Evolutionary conservation across 2,113 vertebrate species (phyloP).

Genomic region (Mirza zaza): DNA sequence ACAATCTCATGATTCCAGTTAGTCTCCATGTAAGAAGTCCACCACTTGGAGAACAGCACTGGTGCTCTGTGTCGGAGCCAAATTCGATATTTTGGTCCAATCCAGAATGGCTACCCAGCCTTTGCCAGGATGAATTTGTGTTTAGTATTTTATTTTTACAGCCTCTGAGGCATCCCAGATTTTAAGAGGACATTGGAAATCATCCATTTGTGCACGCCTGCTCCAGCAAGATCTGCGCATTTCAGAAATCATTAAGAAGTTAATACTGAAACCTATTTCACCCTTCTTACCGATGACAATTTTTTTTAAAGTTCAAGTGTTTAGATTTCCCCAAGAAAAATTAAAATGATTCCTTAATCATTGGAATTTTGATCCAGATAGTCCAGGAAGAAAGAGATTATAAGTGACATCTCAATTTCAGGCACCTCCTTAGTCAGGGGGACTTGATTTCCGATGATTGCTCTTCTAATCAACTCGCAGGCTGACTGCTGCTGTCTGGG

Average conservation of each 20-base stretch:
- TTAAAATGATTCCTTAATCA: conserved; percentile 35
- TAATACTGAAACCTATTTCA: conserved; percentile 37
- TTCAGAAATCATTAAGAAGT: conserved; percentile 59
- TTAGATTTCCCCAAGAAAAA: conserved; percentile 51
- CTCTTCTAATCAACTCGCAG: conserved; percentile 7
- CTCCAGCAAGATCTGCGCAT: conserved; percentile 59
- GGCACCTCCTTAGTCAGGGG: conserved; percentile 44
- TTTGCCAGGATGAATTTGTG: conserved; percentile 54
- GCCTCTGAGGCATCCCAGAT: conserved; percentile 45
- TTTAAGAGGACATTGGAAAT: conserved; percentile 68
- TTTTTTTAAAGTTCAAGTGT: not conserved
- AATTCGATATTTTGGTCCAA: conserved; percentile 61
- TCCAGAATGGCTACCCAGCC: conserved; percentile 23
- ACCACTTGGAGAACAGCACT: conserved; percentile 19
- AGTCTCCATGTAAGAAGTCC: conserved; percentile 60
- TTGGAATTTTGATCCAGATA: conserved; percentile 52
- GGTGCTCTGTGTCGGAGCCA: conserved; percentile 58
- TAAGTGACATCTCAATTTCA: conserved; percentile 56
- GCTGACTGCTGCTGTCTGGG: not conserved
- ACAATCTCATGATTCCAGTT: conserved; percentile 73
- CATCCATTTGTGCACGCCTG: conserved; percentile 60
- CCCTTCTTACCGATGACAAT: conserved; percentile 42
- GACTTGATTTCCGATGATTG: conserved; percentile 42
- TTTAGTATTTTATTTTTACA: conserved; percentile 69
- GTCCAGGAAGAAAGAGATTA: conserved; percentile 7